phyloP scores from a whole-genome alignment of 2,797 vertebrate genomes.

The Ctenosaura bakeri region DNA sequence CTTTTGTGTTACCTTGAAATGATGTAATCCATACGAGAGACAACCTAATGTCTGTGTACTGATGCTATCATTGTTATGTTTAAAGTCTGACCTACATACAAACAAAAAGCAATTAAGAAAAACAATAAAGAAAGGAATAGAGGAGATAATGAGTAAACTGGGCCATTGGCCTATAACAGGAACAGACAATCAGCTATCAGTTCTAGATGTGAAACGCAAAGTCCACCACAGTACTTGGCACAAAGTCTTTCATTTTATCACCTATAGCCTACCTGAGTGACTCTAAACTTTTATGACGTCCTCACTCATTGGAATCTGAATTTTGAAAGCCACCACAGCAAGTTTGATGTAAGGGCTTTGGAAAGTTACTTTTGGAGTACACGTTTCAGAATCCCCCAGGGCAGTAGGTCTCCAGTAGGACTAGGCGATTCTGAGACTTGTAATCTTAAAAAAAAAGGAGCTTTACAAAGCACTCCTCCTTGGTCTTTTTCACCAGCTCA shows the following conservation, averaged over 20 bases:
- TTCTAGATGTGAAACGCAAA: not conserved
- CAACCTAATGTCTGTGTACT: not conserved
- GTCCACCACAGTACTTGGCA: not conserved
- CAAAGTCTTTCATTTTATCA: not conserved
- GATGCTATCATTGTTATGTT: not conserved
- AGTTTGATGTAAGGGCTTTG: not conserved
- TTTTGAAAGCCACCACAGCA: not conserved
- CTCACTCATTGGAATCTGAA: not conserved
- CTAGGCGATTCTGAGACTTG: not conserved
- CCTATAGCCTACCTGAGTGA: not conserved
- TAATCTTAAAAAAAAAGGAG: not conserved
- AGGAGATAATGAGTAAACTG: not conserved
- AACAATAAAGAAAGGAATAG: not conserved
- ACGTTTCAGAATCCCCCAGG: not conserved
- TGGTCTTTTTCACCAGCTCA: not conserved
- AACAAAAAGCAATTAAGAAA: not conserved
- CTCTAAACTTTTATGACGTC: too few relatives aligned
- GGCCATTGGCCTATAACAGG: too few relatives aligned
- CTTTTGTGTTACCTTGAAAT: not conserved
- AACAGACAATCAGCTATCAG: not conserved
- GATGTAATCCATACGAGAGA: not conserved
- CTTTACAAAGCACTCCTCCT: not conserved
- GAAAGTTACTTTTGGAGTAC: not conserved
- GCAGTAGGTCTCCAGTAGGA: not conserved
- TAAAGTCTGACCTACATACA: not conserved